Evolutionary conservation across 2,797 vertebrate genomes (phyloP).

Genomic region (Siniperca obscura): DNA sequence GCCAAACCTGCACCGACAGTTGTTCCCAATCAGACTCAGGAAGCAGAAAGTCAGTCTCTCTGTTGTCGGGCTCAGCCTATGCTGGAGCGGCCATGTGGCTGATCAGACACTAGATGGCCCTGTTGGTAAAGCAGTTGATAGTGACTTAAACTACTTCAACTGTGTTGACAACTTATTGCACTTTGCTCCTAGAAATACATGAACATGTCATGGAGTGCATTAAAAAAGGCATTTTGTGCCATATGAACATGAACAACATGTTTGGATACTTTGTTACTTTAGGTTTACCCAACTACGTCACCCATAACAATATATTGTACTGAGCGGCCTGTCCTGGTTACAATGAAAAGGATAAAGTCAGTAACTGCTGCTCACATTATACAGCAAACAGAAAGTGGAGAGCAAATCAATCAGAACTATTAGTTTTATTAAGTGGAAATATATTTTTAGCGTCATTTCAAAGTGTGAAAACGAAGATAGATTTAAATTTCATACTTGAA

Average conservation of each 20-base stretch:
- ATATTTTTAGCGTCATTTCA: neutral
- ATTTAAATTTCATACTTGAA: neutral
- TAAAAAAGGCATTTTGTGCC: neutral
- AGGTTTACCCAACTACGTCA: neutral
- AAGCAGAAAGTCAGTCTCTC: neutral
- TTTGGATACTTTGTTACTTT: neutral
- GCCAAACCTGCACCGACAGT: neutral
- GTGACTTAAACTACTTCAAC: neutral
- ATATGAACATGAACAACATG: neutral
- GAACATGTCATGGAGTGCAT: neutral
- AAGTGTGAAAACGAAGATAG: neutral
- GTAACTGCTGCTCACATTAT: neutral
- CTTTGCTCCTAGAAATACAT: neutral
- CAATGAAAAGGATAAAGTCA: neutral
- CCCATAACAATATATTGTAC: neutral
- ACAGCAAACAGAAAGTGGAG: neutral
- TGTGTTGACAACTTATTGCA: neutral
- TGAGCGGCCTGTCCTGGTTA: neutral
- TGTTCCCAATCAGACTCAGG: neutral
- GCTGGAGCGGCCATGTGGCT: slow-evolving; percentile 3
- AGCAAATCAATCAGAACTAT: neutral
- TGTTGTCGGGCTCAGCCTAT: neutral
- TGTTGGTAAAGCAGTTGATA: slow-evolving; percentile 53
- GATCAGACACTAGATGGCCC: slow-evolving; percentile 68
- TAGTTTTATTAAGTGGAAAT: neutral